Evolutionary conservation across 2,113 vertebrate genomes (phyloP), one percentile per base, ranked within the genome.

Genomic region (Serinus canaria): DNA sequence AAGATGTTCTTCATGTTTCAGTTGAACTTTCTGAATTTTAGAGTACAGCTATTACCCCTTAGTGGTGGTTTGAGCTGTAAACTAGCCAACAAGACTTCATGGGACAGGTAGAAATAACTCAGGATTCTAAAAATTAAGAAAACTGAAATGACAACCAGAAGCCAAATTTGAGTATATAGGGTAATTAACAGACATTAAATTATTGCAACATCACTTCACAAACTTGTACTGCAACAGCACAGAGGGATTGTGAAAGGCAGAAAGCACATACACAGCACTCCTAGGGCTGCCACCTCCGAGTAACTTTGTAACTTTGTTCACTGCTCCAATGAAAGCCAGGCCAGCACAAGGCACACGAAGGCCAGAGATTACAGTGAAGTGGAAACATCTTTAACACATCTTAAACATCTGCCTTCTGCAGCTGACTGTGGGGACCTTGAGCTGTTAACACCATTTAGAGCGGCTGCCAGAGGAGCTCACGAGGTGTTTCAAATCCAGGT

Each of bases 211-310:
- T 13, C 41, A 2, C 46, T 52, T 41, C 74, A 68, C 59, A n/a
- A 66, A 86, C 79, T 24, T 3, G 41, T 12, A 9, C 17, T 46
- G 80, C 59, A 68, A 76, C 3, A 55, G 24, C 58, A 11, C 11
- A 0, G 0, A 0, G 10, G 16, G 46, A 25, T 10, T 86, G 83
- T 9, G 83, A 76, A 88, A 92, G 0, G 21, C 92, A 60, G 13
- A 10, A n/a, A 35, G 17, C 14, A 44, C 16, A 1, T 0, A 10
- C 10, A 7, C 23, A 8, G 1, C 9, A 5, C 21, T 35, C 6
- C 17, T 2, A 5, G 1, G 28, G 70, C 43, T 27, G 20, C 33
- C 33, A 15, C 0, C 1, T 3, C 70, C 17, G 23, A 1, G 2
- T 4, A 4, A 37, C 6, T 59, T 30, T 14, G 30, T 21, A 53